Conservation (phyloP, 2,113 vertebrate genomes). For the Gymnocephalus cernua region DNA sequence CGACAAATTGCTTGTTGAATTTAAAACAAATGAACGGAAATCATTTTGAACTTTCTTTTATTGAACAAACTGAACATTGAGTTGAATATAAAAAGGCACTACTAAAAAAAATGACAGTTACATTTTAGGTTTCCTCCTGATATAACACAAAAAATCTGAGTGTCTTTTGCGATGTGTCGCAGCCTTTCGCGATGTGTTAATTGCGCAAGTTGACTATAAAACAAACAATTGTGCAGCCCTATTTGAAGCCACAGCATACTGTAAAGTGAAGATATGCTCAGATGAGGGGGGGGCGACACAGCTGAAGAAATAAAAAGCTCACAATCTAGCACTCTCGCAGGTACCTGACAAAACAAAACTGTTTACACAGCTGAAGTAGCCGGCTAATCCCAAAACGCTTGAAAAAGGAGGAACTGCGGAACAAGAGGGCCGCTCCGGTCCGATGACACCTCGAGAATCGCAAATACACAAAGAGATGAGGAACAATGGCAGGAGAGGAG, state of each 20-base stretch:
- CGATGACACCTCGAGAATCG: background rate
- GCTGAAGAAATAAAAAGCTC: constrained; percentile 74
- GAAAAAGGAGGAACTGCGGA: constrained; percentile 20
- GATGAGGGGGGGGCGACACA: constrained; percentile 24
- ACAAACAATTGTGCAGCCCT: too few relatives aligned
- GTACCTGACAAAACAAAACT: constrained; percentile 63
- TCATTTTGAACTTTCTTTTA: too few relatives aligned
- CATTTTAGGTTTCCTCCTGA: too few relatives aligned
- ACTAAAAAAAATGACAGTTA: too few relatives aligned
- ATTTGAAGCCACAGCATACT: constrained; percentile 20
- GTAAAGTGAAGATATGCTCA: constrained; percentile 23
- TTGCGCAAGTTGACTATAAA: too few relatives aligned
- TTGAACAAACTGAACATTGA: too few relatives aligned
- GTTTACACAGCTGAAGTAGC: constrained; percentile 73
- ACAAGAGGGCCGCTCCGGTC: constrained; percentile 1
- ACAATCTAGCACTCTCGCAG: constrained; percentile 58
- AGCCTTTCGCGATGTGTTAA: too few relatives aligned
- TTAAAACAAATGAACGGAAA: too few relatives aligned
- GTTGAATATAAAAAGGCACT: too few relatives aligned
- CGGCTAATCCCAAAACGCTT: background rate
- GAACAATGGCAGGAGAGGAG: constrained; percentile 7
- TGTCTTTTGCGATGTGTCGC: too few relatives aligned
- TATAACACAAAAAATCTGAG: too few relatives aligned
- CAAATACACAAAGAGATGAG: background rate
- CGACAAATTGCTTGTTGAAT: too few relatives aligned